Conservation (phyloP, 2,797 vertebrate genomes). For the Fistularia commersonii region DNA sequence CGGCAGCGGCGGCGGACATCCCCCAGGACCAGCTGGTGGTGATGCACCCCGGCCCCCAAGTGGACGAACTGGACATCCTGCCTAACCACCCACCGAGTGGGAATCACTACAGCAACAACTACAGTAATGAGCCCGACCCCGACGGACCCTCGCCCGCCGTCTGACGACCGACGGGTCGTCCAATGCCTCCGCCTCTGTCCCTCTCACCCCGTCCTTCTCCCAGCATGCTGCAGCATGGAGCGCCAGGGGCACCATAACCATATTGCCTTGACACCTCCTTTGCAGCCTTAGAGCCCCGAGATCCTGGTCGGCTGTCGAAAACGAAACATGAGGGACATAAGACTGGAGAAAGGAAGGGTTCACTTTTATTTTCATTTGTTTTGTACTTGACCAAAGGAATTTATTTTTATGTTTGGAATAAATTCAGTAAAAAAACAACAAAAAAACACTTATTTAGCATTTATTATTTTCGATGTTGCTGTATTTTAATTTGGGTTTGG, state of each 20-base stretch:
- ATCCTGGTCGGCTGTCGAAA: slow-evolving; percentile 69
- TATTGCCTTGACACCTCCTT: slow-evolving; percentile 84
- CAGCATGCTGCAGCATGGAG: slow-evolving; percentile 79
- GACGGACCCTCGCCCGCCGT: slow-evolving; percentile 87
- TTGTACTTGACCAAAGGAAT: slow-evolving; percentile 83
- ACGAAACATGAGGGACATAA: slow-evolving; percentile 50
- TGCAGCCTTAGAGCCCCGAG: slow-evolving; percentile 82
- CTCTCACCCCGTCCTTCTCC: slow-evolving; percentile 71
- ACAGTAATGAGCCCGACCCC: slow-evolving; percentile 83
- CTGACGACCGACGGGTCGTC: slow-evolving; percentile 57
- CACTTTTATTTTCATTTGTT: slow-evolving; percentile 53
- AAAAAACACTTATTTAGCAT: slow-evolving; percentile 9
- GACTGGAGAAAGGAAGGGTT: slow-evolving; percentile 62
- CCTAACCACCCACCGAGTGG: slow-evolving; percentile 83
- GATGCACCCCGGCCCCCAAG: slow-evolving; percentile 91
- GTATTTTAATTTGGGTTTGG: slow-evolving; percentile 63
- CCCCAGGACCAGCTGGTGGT: slow-evolving; percentile 95
- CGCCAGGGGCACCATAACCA: slow-evolving; percentile 77
- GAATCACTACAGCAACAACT: slow-evolving; percentile 80
- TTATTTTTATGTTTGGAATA: slow-evolving; percentile 72
- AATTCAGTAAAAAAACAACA: slow-evolving; percentile 57
- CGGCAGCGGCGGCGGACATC: slow-evolving; percentile 91
- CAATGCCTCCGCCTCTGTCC: slow-evolving; percentile 62
- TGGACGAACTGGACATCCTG: slow-evolving; percentile 94
- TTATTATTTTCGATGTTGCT: slow-evolving; percentile 64